Conservation (phyloP, 2,113 vertebrate genomes). For the Spermophilus dauricus region DNA sequence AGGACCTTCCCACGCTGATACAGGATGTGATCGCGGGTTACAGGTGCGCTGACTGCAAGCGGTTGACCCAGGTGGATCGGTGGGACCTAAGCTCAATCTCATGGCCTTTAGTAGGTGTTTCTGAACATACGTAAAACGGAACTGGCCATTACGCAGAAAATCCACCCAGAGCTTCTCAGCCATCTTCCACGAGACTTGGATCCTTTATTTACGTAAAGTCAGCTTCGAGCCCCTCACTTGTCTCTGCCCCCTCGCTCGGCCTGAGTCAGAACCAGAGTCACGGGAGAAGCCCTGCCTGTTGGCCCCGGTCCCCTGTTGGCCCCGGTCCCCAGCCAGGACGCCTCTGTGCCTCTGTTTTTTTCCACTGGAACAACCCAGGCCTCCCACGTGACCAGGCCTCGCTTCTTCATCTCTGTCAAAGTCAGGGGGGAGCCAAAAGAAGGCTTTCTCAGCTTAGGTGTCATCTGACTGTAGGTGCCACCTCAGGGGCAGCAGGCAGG, state of each 20-base stretch:
- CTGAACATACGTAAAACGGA: background rate
- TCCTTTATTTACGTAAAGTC: background rate
- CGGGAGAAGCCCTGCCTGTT: no score
- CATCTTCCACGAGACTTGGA: background rate
- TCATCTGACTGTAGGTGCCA: background rate
- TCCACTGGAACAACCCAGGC: background rate
- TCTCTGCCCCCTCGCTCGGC: background rate
- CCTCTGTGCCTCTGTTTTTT: background rate
- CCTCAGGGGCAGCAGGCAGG: no score
- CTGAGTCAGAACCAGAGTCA: background rate
- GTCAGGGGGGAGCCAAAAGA: background rate
- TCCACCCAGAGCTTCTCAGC: background rate
- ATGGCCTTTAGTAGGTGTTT: background rate
- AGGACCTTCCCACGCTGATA: background rate
- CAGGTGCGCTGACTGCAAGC: background rate
- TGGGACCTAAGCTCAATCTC: background rate
- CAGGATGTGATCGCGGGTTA: background rate
- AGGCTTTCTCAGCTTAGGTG: background rate
- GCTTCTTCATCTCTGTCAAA: background rate
- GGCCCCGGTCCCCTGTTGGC: no score
- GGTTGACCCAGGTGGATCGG: background rate
- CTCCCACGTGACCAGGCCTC: background rate
- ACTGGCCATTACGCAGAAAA: background rate
- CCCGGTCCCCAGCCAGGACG: background rate
- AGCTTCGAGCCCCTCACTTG: background rate